Base-by-base conservation (phyloP, 2,797 vertebrate species). In the Eutrigla gurnardus region DNA sequence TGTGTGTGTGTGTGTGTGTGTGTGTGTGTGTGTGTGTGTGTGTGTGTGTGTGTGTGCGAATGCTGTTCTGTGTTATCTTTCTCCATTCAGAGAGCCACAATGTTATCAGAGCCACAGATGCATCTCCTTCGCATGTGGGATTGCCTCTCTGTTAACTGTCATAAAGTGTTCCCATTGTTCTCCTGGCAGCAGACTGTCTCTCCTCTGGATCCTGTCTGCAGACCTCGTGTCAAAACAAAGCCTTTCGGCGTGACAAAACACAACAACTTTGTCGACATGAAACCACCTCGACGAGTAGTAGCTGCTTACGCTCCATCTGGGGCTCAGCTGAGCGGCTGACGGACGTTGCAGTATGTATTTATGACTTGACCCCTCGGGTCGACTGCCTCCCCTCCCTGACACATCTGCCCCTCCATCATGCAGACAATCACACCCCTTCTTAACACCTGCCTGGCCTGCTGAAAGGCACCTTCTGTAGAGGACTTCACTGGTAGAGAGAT, bases 331-430 rank as follows among this genome's bases (percentile, higher is more conserved):
- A 73, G 59, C 60, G 13, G 50, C 81, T 82, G 77, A 32, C 74
- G 80, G 73, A 75, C 81, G 78, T 71, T 82, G 62, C 46, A 78
- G 75, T 80, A 85, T 91, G 73, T 80, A 87, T 92, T 90, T 89
- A 91, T 70, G 78, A 82, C 73, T 68, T 13, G 78, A 88, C 78
- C 75, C 75, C 69, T 60, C 39, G 42, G 79, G 46, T 70, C 40
- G 69, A 66, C 62, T 67, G 59, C 58, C n/a, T 64, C 61, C 67
- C 42, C 45, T 46, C 49, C 43, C 12, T 54, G 64, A 75, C 78
- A 86, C 83, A 88, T 89, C 76, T 70, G 72, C 75, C 81, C 66
- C 57, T 17, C 47, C 36, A 62, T 71, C 72, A 75, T 45, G 33
- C 74, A 79, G 67, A 77, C 66, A 67, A 42, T 75, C 73, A 70